Base-by-base conservation (phyloP, 2,888 invertebrate genomes). In the Oxyscelio sp. region DNA sequence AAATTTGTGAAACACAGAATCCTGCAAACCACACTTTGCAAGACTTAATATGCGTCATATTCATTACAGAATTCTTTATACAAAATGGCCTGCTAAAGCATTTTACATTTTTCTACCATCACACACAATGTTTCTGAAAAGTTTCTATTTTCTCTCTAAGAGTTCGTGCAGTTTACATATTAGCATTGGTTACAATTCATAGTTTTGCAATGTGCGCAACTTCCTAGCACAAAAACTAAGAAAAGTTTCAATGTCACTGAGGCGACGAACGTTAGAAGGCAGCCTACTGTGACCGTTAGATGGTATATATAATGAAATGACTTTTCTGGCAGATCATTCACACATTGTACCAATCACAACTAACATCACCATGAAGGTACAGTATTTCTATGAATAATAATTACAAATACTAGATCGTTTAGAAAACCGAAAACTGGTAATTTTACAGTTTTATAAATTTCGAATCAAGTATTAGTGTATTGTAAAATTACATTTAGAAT, bases 161-260 rank as follows among this genome's bases (percentile, higher is more conserved):
- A 54, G 56, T 43, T 59, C 50, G 15, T 19, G 19, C 34, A 58
- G n/a, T 56, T 54, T 9, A 6, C 63, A 21, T 56, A 68, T 82
- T 58, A 56, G 61, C 17, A 68, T 59, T 73, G 68, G 70, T 31
- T 24, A 58, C 75, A 59, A 70, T 81, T 70, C 21, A 50, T 34
- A 43, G 54, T 78, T 83, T 74, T 61, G 61, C 75, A 70, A 68
- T 70, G 48, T 50, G 79, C 68, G 56, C 68, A 79, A 83, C 74
- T 83, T 78, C 52, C 43, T 61, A 27, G 24, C 15, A 52, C 58
- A 83, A 78, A 78, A 83, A 78, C 22, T 22, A 31, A 74, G 68
- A 78, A 83, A 78, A 83, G 78, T 83, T 66, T 63, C 83, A 83
- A 83, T 83, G 83, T 78, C 83, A 78, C 48, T 43, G 19, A 54